phyloP scores from a whole-genome alignment of 2,888 invertebrate species.

The Cotesia congregata region DNA sequence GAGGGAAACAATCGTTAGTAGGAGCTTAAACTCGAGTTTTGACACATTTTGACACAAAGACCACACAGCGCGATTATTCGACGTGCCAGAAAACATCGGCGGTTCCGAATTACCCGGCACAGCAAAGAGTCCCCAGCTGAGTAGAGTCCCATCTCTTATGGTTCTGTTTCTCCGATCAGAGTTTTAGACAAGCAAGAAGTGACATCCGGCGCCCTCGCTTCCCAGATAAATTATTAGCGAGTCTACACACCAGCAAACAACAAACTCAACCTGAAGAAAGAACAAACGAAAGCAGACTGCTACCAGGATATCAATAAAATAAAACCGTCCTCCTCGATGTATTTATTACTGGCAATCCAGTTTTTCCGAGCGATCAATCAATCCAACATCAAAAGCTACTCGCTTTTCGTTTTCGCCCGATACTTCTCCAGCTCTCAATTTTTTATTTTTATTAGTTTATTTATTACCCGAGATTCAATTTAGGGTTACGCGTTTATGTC shows the following conservation, averaged over 20 bases:
- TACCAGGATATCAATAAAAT: slow-evolving; percentile 1
- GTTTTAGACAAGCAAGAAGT: slow-evolving; percentile 64
- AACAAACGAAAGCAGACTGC: background rate
- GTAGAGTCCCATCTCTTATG: slow-evolving; percentile 37
- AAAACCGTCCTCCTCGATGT: background rate
- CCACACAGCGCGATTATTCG: slow-evolving; percentile 64
- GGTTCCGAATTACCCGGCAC: background rate
- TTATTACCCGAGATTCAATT: no score
- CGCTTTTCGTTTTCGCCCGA: background rate
- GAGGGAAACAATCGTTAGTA: slow-evolving; percentile 22
- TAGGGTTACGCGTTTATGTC: no score
- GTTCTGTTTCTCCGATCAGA: background rate
- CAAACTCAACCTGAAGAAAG: no score
- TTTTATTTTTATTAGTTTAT: no score
- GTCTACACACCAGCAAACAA: slow-evolving; percentile 9
- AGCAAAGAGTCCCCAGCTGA: no score
- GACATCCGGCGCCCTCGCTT: slow-evolving; percentile 54
- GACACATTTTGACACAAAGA: slow-evolving; percentile 70
- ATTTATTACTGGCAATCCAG: background rate
- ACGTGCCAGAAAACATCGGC: slow-evolving; percentile 60
- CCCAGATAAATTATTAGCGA: slow-evolving; percentile 67
- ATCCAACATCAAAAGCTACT: background rate
- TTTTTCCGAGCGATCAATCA: background rate
- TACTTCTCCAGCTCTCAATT: no score
- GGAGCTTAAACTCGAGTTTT: slow-evolving; percentile 64